These are phyloP conservation scores for Apamea monoglypha DNA, from an alignment of 2,888 invertebrate genomes.

Conservation along the genomic window DNA sequence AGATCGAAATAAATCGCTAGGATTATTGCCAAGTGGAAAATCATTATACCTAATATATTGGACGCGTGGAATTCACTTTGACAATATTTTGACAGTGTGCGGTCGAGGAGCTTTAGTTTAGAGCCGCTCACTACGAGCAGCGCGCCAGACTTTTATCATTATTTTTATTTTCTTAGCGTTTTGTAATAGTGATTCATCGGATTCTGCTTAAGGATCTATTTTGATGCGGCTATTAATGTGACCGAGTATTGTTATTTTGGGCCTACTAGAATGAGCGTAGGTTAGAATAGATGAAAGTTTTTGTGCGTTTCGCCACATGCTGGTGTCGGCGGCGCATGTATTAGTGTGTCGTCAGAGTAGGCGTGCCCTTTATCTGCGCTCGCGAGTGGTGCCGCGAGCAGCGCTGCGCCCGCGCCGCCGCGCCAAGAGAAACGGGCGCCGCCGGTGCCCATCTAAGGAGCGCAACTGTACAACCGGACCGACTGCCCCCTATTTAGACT, in stretches of 20 bases:
- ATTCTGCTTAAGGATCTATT: conserved; percentile 80
- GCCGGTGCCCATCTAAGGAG: conserved; percentile 85
- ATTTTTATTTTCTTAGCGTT: conserved; percentile 77
- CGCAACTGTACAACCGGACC: conserved; percentile 88
- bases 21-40: conserved; percentile 90
- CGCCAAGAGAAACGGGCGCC: conserved; percentile 82
- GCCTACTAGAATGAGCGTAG: conserved; percentile 58
- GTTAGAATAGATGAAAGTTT: conserved; percentile 63
- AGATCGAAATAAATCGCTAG: conserved; percentile 90
- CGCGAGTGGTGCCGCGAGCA: conserved; percentile 57
- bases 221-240: conserved; percentile 72
- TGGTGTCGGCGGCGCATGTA: conserved; percentile 46
- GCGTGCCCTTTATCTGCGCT: conserved; percentile 65
- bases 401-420: conserved; percentile 60
- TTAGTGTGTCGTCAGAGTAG: conserved; percentile 61
- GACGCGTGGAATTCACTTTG: conserved; percentile 89
- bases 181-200: conserved; percentile 75
- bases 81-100: conserved; percentile 90
- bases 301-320: conserved; percentile 59
- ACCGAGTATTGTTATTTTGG: conserved; percentile 66
- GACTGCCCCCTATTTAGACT: conserved; percentile 84
- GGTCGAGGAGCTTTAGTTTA: conserved; percentile 83
- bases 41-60: conserved; percentile 88
- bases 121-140: conserved; percentile 76
- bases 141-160: conserved; percentile 75